Base-by-base conservation (phyloP, 2,888 invertebrate species). In the Deilephila porcellus region DNA sequence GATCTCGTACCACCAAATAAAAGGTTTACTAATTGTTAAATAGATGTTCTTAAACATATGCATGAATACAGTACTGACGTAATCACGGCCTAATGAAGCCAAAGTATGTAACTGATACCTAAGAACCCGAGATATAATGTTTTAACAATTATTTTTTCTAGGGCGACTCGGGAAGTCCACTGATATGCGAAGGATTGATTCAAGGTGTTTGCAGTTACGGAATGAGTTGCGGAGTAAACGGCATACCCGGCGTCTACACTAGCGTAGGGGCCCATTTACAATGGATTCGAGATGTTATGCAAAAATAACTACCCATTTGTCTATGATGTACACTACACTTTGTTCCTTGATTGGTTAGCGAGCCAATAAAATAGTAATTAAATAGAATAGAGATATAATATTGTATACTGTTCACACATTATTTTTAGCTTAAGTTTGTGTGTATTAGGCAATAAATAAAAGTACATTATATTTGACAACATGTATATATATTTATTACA, bases 131-230 rank as follows among this genome's bases (percentile, higher is more conserved):
- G 11, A 45, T 25, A 70, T 32, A 53, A 45, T 29, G 20, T 1
- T 29, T 7, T 37, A 34, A 60, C 17, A 74, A 45, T 34, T 70
- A 72, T 52, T 76, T 71, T 63, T 74, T 78, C 6, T n/a, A 95
- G 95, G 95, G 95, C 60, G 95, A 95, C 75, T 95, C 95, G 0
- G 95, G 95, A 1, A 91, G 93, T 11, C 93, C 94, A 0, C 80
- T 95, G 2, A 82, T 95, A 19, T 95, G 95, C 79, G 75, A 77
- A 1, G 88, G 85, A 0, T 73, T 82, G 4, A 73, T 95, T 11
- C 83, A 94, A 81, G 95, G 89, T 0, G 76, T 95, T n/a, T 90
- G 89, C 78, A 94, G 94, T 77, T 91, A 93, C 76, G 95, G 95
- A 0, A 82, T 89, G 75, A 88, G 90, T 60, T 95, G 95, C 73